Evolutionary conservation across 2,888 invertebrate genomes (phyloP).

Genomic region (Dendrolimus houi): DNA sequence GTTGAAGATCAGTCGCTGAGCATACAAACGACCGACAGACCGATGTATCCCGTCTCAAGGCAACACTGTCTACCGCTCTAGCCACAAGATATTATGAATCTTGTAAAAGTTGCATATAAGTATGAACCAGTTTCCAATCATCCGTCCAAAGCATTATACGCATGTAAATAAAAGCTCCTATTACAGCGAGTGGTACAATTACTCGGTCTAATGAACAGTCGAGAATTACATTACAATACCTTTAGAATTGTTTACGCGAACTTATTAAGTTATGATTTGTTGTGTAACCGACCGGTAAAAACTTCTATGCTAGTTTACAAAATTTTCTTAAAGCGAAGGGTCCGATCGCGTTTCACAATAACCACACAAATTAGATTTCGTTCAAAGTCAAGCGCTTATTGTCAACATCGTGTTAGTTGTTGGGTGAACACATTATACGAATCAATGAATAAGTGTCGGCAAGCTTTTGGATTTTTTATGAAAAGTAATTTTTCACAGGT

Average conservation of each 20-base stretch:
- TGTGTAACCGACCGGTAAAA: constrained; percentile 73
- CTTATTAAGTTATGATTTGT: constrained; percentile 73
- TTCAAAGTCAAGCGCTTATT: constrained; percentile 72
- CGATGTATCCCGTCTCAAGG: constrained; percentile 6
- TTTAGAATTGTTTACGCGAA: constrained; percentile 52
- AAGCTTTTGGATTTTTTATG: constrained; percentile 1
- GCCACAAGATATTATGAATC: neutral
- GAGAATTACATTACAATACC: constrained; percentile 44
- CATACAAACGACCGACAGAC: constrained; percentile 22
- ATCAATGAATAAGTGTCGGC: constrained; percentile 60
- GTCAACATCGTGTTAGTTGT: constrained; percentile 65
- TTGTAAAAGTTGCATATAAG: constrained; percentile 19
- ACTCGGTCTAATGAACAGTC: constrained; percentile 53
- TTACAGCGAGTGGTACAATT: constrained; percentile 54
- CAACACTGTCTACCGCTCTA: constrained; percentile 2
- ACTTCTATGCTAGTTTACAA: constrained; percentile 45
- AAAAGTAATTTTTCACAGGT: neutral
- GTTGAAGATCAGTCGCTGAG: constrained; percentile 31
- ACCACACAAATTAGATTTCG: constrained; percentile 74
- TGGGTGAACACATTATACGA: constrained; percentile 59
- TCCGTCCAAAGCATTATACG: constrained; percentile 18
- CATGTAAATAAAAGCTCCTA: constrained; percentile 25
- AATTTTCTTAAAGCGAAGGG: constrained; percentile 42
- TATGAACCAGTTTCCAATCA: constrained; percentile 15
- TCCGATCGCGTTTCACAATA: constrained; percentile 69